These are phyloP conservation scores for Apamea anceps DNA, from an alignment of 2,888 invertebrate species.

Conservation along the genomic window DNA sequence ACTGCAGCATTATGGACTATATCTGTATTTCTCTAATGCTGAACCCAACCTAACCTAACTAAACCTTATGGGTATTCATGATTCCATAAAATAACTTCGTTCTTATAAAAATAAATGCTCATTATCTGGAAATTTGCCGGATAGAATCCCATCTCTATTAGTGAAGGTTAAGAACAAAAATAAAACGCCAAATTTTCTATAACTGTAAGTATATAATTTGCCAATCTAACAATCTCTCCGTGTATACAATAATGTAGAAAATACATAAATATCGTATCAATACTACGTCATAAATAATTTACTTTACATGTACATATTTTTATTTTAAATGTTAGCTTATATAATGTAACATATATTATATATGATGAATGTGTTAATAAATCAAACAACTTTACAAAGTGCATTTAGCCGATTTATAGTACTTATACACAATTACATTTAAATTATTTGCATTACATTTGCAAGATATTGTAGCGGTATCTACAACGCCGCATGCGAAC, in stretches of 20 bases:
- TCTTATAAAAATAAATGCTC: too few species aligned
- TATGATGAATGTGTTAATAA: too few species aligned
- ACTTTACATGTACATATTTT: not conserved
- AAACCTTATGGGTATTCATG: too few species aligned
- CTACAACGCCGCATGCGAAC: too few species aligned
- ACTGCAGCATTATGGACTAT: too few species aligned
- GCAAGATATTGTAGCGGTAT: not conserved
- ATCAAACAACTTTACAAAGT: not conserved
- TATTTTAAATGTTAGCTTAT: too few species aligned
- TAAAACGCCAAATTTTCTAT: slow-evolving; percentile 16
- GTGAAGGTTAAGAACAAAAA: not conserved
- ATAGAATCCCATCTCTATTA: too few species aligned
- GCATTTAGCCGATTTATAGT: slow-evolving; percentile 6
- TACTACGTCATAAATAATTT: slow-evolving; percentile 49
- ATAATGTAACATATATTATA: too few species aligned
- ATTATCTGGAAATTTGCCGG: too few species aligned
- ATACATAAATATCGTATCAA: slow-evolving; percentile 49
- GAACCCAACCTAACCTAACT: too few species aligned
- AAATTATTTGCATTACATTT: slow-evolving; percentile 4
- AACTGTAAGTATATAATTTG: slow-evolving; percentile 54
- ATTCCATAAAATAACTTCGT: too few species aligned
- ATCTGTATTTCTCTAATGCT: too few species aligned
- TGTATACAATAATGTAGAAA: slow-evolving; percentile 59
- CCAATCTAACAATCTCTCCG: slow-evolving; percentile 40
- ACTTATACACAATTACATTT: slow-evolving; percentile 32